Base-by-base conservation (phyloP, 2,888 invertebrate species). In the Dynastes maya region DNA sequence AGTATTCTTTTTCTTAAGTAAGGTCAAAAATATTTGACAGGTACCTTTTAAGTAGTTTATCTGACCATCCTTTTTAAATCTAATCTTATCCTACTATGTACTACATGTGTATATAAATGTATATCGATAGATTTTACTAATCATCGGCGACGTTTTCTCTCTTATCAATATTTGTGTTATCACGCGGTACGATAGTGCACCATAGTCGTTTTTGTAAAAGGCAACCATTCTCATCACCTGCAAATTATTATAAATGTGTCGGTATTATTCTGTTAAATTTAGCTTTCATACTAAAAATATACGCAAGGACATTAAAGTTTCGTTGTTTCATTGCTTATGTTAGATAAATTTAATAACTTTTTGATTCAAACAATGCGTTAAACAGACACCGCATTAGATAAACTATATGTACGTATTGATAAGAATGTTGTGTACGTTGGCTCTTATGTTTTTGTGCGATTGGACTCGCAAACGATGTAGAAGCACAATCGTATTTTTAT, bases 281-380 rank as follows among this genome's bases (percentile, higher is more conserved):
- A 55, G 3, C n/a, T 55, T 55, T 55, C 13, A 63, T 32, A 32
- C 8, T 63, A 63, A 63, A 63, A 63, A 13, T 29, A 63, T 13
- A 32, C 11, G 29, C n/a, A 63, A 63, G 13, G 8, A 13, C 13
- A 8, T 29, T 68, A 0, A 40, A 6, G 22, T 22, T 22, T 22
- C 22, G 22, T 37, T 71, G 40, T 22, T 72, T 58, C 0, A 5
- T 22, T 37, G 5, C 11, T 11, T 37, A 1, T 37, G 3, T 40
- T 16, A 11, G 13, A 40, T 58, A 22, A 22, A n/a, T n/a, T 58
- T 71, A 32, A 13, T 29, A 32, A 63, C n/a, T 58, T 72, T 72
- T 72, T 58, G 2, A 58, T 58, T 72, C 40, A 58, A 70, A 72
- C 58, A 72, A 72, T 58, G 40, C 22, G 37, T 37, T n/a, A 27